phyloP scores from a whole-genome alignment of 2,888 invertebrate genomes.

The Drosophila kambysellisi region DNA sequence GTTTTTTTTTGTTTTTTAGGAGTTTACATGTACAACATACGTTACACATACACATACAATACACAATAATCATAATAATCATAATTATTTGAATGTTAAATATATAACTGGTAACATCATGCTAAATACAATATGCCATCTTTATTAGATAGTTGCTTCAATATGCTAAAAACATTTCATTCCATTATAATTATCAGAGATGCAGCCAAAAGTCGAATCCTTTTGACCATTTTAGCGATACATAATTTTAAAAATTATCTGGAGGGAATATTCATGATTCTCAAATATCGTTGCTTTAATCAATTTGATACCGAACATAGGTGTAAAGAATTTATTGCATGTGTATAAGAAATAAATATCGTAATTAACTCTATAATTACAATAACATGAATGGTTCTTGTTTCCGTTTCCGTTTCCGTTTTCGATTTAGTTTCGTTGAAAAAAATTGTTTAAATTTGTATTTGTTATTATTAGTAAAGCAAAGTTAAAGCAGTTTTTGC shows the following conservation, averaged over 20 bases:
- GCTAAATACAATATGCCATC: constrained; percentile 68
- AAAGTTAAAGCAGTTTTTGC: constrained; percentile 50
- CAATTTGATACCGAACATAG: constrained; percentile 54
- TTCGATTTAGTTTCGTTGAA: constrained; percentile 40
- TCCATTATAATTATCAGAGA: constrained; percentile 70
- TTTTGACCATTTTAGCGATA: constrained; percentile 64
- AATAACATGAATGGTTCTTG: constrained; percentile 16
- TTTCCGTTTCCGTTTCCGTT: constrained; percentile 14
- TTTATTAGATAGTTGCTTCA: constrained; percentile 44
- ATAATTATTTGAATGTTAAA: constrained; percentile 72
- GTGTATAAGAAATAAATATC: constrained; percentile 48
- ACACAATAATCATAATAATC: constrained; percentile 77
- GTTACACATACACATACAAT: constrained; percentile 79
- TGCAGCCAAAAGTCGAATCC: constrained; percentile 49
- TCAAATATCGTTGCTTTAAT: constrained; percentile 69
- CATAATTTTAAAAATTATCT: constrained; percentile 84
- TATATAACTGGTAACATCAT: constrained; percentile 73
- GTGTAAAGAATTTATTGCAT: constrained; percentile 55
- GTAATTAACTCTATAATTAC: constrained; percentile 13
- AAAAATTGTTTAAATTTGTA: constrained; percentile 11
- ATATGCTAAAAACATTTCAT: constrained; percentile 54
- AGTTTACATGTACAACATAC: constrained; percentile 69
- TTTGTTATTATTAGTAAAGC: constrained; percentile 52
- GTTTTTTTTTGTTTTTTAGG: constrained; percentile 33
- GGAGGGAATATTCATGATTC: constrained; percentile 84